These are phyloP conservation scores for Lampris incognitus DNA, from an alignment of 2,113 vertebrate species.

Conservation along the genomic window DNA sequence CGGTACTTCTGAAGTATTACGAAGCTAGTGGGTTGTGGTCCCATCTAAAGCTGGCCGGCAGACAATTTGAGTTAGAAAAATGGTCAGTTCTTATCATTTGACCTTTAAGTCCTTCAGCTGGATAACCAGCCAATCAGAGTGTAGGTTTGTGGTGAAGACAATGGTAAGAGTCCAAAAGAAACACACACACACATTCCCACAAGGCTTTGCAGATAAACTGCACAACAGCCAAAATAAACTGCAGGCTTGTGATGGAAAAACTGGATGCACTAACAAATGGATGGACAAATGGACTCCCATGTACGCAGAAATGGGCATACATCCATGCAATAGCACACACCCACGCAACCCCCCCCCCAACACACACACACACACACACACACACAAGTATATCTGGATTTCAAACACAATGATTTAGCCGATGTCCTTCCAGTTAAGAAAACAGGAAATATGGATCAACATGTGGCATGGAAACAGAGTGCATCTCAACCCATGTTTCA, in stretches of 20 bases:
- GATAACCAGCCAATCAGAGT: slow-evolving; percentile 46
- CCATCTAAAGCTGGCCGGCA: too few relatives aligned
- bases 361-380: slow-evolving; percentile 1
- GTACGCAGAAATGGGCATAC: slow-evolving; percentile 10
- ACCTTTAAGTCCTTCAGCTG: slow-evolving; percentile 24
- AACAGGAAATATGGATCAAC: slow-evolving; percentile 46
- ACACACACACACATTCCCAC: slow-evolving; percentile 80
- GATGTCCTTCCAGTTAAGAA: slow-evolving; percentile 23
- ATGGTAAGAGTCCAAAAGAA: slow-evolving; percentile 63
- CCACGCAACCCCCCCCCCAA: slow-evolving; percentile 13
- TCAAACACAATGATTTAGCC: slow-evolving; percentile 44
- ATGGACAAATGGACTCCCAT: slow-evolving; percentile 22
- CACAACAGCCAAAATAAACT: slow-evolving; percentile 77
- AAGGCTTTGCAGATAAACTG: slow-evolving; percentile 65
- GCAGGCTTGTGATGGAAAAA: slow-evolving; percentile 75
- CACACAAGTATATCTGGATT: slow-evolving; percentile 12
- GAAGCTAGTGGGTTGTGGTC: too few relatives aligned
- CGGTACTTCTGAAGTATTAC: too few relatives aligned
- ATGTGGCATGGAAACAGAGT: slow-evolving; percentile 20
- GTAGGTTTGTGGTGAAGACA: slow-evolving; percentile 37
- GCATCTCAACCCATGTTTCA: slow-evolving; percentile 3
- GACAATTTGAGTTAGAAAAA: neutral
- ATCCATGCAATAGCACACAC: slow-evolving; percentile 21
- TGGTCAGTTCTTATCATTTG: slow-evolving; percentile 30
- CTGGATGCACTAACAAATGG: slow-evolving; percentile 60